Base-by-base conservation (phyloP, 2,888 invertebrate genomes). In the Cataglyphis albicans region DNA sequence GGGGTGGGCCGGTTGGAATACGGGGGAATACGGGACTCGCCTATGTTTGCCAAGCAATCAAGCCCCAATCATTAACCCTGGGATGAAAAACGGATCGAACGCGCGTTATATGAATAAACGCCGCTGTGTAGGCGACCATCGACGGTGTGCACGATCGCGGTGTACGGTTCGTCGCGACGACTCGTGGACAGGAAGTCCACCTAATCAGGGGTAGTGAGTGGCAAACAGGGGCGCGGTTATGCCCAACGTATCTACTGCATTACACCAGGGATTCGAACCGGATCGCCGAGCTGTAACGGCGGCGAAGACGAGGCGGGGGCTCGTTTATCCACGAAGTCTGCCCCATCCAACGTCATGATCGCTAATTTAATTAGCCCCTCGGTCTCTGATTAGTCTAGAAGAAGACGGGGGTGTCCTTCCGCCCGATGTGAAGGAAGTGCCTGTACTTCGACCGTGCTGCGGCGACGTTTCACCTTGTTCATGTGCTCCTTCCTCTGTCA, bases 141-240 rank as follows among this genome's bases (percentile, higher is more conserved):
- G 70, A 61, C 65, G 83, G 18, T 70, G 72, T 67, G 78, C 68
- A 83, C 32, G 55, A 44, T 70, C 72, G 38, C 65, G 68, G 7
- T 75, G 81, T 85, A 80, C 81, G 44, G 38, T 35, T 86, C 84
- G 86, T 85, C 85, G 90, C 89, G 87, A 84, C 89, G 89, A 87
- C 92, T 93, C 93, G 93, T 92, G 93, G 93, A 94, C 94, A 94
- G 94, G 94, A 94, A 94, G 94, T 93, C 91, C 90, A 93, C 89
- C 93, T 94, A 94, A 94, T 94, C 94, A 94, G 94, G 93, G 94
- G 94, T 94, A 94, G 94, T 94, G 94, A 94, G 94, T 94, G 94
- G 94, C 90, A 94, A 94, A 94, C 92, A 94, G 93, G 94, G 94
- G 94, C 90, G 94, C 93, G 94, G 94, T 93, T 92, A 86, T 90